phyloP scores from a whole-genome alignment of 2,113 vertebrate species.

The Pteronura brasiliensis region DNA sequence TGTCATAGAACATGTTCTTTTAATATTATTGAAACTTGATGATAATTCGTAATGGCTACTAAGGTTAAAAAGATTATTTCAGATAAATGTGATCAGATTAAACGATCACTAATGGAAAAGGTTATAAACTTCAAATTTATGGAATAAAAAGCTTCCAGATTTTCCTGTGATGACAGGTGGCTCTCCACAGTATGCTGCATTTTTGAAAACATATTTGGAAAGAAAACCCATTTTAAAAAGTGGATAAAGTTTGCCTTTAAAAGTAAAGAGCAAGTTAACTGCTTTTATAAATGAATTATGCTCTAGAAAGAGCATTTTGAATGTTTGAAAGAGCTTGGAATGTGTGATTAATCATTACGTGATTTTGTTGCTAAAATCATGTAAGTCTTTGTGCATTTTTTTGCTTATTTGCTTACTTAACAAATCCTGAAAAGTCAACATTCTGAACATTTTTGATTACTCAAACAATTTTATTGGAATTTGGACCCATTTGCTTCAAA shows the following conservation, averaged over 20 bases:
- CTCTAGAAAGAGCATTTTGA: background rate
- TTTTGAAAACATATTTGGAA: background rate
- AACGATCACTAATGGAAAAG: background rate
- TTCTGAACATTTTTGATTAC: background rate
- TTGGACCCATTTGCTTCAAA: background rate
- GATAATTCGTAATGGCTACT: background rate
- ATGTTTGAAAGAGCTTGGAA: background rate
- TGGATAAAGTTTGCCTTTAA: background rate
- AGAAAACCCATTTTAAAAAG: background rate
- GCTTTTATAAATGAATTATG: background rate
- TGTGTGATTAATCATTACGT: background rate
- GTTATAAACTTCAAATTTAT: background rate
- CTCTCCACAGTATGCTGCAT: background rate
- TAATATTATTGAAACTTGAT: background rate
- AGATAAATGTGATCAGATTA: background rate
- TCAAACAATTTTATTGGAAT: background rate
- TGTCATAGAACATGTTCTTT: background rate
- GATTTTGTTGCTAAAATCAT: background rate
- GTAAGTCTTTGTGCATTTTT: background rate
- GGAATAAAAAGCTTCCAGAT: background rate
- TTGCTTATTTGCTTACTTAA: background rate
- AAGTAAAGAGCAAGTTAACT: background rate
- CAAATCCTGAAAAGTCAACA: background rate
- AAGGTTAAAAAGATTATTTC: background rate
- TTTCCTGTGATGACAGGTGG: background rate